Evolutionary conservation across 2,113 vertebrate genomes (phyloP).

Genomic region (Mesocricetus auratus): DNA sequence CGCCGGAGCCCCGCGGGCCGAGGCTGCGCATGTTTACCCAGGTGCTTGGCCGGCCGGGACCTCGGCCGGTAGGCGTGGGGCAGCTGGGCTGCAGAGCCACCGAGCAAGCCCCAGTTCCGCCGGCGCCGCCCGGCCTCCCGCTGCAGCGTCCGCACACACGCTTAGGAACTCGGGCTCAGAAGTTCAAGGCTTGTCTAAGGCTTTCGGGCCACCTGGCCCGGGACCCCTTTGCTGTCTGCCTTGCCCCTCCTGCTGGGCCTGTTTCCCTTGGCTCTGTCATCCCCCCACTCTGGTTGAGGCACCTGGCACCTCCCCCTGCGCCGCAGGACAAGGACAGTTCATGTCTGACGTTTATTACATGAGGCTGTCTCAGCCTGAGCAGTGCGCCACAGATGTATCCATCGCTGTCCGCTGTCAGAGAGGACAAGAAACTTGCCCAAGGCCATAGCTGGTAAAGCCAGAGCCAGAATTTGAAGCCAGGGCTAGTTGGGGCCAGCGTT

Average conservation of each 20-base stretch:
- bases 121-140: background rate
- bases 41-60: conserved; percentile 81
- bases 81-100: conserved; percentile 84
- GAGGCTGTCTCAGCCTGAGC: background rate
- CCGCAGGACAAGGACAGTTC: background rate
- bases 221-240: background rate
- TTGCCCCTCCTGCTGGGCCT: background rate
- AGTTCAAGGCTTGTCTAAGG: background rate
- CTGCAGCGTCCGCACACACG: background rate
- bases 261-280: background rate
- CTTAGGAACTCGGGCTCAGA: background rate
- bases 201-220: background rate
- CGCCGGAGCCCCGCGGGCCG: conserved; percentile 58
- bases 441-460: background rate
- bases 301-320: background rate
- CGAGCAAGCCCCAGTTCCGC: background rate
- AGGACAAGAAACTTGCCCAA: background rate
- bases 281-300: too few species aligned
- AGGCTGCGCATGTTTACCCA: conserved; percentile 83
- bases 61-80: conserved; percentile 77
- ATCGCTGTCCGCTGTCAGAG: background rate
- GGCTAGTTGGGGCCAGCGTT: background rate
- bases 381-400: background rate
- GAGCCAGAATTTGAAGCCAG: background rate
- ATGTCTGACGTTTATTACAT: background rate